Evolutionary conservation across 2,797 vertebrate genomes (phyloP).

Genomic region (Mormyrus proboscirostris): DNA sequence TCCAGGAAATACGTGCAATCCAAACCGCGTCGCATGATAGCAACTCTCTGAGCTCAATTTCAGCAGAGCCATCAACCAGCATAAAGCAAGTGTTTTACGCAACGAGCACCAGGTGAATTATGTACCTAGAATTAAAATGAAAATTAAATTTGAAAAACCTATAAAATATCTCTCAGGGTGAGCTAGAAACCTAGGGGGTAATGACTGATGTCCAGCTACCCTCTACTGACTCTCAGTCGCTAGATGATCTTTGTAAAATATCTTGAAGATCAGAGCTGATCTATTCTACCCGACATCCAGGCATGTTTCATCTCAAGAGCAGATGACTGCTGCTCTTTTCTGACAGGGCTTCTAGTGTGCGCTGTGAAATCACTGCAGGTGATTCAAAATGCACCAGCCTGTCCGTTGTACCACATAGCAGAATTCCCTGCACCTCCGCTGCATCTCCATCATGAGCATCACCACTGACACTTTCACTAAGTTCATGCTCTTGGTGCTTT

Average conservation of each 20-base stretch:
- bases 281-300: not conserved
- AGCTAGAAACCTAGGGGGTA: too few species aligned
- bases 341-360: not conserved
- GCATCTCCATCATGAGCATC: not conserved
- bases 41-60: not conserved
- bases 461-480: not conserved
- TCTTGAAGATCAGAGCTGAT: not conserved
- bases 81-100: not conserved
- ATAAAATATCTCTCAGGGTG: not conserved
- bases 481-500: not conserved
- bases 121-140: not conserved
- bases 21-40: not conserved
- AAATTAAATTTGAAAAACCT: not conserved
- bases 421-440: not conserved
- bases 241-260: not conserved
- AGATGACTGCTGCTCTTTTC: not conserved
- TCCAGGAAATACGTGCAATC: not conserved
- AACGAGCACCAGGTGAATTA: not conserved
- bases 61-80: not conserved
- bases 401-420: not conserved
- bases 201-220: not conserved
- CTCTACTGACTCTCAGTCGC: not conserved
- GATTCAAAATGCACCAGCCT: not conserved
- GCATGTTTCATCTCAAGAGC: not conserved
- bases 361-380: not conserved